Evolutionary conservation across 2,888 invertebrate species (phyloP).

Genomic region (Sclerodermus sp.): DNA sequence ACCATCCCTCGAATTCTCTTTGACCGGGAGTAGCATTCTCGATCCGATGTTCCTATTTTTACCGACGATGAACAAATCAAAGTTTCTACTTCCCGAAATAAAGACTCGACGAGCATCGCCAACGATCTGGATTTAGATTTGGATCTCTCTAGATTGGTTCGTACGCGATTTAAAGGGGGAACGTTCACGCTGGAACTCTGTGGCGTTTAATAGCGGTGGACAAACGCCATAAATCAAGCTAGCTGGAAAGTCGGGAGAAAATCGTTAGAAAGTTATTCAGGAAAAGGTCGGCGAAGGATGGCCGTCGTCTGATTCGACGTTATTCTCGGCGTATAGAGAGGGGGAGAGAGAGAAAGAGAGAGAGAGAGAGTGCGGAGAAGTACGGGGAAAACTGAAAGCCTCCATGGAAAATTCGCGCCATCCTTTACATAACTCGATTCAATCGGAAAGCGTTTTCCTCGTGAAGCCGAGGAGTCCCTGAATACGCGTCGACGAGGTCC

Average conservation of each 20-base stretch:
- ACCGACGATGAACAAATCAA: too few relatives aligned
- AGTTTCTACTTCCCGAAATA: background rate
- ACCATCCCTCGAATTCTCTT: too few relatives aligned
- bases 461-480: constrained; percentile 18
- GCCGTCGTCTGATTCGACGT: constrained; percentile 17
- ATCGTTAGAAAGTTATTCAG: constrained; percentile 29
- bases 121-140: too few relatives aligned
- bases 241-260: background rate
- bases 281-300: constrained; percentile 11
- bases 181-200: background rate
- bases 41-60: too few relatives aligned
- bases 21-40: too few relatives aligned
- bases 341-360: too few relatives aligned
- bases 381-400: too few relatives aligned
- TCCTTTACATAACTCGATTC: constrained; percentile 43
- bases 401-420: constrained; percentile 27
- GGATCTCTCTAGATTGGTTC: too few relatives aligned
- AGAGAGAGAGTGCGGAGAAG: too few relatives aligned
- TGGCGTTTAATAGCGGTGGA: constrained; percentile 1
- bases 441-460: constrained; percentile 37
- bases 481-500: constrained; percentile 27
- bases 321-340: constrained; percentile 18
- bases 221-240: constrained; percentile 9
- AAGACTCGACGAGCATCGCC: background rate
- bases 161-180: background rate